phyloP scores from a whole-genome alignment of 2,797 vertebrate species.

The Botia almorhae region DNA sequence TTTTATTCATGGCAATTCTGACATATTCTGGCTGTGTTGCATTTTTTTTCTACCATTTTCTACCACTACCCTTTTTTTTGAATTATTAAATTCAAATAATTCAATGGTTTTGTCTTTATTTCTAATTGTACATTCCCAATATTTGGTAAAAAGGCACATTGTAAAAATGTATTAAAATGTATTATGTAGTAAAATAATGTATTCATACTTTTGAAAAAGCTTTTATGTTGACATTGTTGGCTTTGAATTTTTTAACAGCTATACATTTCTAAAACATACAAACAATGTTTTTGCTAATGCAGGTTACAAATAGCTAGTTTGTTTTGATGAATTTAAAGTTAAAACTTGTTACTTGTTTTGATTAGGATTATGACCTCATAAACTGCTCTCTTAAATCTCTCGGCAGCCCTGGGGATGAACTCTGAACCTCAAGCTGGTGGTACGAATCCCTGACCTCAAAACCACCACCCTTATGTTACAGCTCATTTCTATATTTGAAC shows the following conservation, averaged over 20 bases:
- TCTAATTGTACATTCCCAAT: no score
- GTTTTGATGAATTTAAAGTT: not conserved
- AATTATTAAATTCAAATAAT: no score
- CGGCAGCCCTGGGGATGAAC: constrained; percentile 6
- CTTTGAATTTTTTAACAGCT: not conserved
- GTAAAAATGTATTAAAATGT: no score
- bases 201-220: no score
- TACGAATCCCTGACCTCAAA: not conserved
- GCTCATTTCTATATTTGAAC: not conserved
- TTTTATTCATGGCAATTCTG: no score
- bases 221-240: no score
- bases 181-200: no score
- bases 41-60: no score
- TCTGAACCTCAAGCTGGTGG: constrained; percentile 13
- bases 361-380: constrained; percentile 8
- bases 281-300: not conserved
- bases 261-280: not conserved
- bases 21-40: no score
- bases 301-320: not conserved
- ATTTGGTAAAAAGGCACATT: no score
- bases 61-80: no score
- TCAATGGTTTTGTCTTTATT: no score
- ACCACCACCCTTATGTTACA: not conserved
- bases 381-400: constrained; percentile 7
- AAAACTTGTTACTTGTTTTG: not conserved